Evolutionary conservation across 2,888 invertebrate genomes (phyloP), one percentile per base, ranked within the genome.

Genomic region (Tillus elongatus): DNA sequence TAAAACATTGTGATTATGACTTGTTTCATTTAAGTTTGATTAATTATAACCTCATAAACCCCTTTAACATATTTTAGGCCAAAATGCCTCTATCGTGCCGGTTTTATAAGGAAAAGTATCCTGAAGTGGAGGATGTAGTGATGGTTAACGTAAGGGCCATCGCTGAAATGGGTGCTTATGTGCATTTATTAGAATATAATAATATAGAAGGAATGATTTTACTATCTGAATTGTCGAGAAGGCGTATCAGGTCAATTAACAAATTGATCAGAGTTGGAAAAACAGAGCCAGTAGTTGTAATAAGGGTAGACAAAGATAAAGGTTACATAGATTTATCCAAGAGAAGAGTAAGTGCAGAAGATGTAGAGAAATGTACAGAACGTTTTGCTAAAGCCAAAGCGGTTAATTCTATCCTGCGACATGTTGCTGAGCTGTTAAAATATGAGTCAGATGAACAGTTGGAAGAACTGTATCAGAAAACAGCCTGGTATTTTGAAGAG

Each of bases 251-350:
- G 46, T 98, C 98, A 40, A 97, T 99, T 60, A 99, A 98, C 70
- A 99, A 98, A 74, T 73, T 98, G 54, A 97, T 98, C 63, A 78
- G 97, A 51, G 95, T 99, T 34, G 98, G 98, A 29, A 88, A 97
- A 69, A 96, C 90, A 35, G 98, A 99, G 67, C 97, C 96, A 14
- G 98, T 98, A 10, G 96, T 98, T 31, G 98, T 99, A 40, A 97
- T 98, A 64, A 79, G 98, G 69, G 98, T 99, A 13, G 98, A 98
- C 66, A 95, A 96, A 73, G 96, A 98, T 57, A 99, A 99, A 77
- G 98, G 97, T 79, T 99, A 99, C 66, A 99, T 99, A 64, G 98
- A 99, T 77, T 76, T 99, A 54, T 98, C 97, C 44, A 99, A 99
- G 70, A 79, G 98, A 63, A 80, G 98, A 68, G 98, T 98, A 1